Conservation (phyloP, 2,113 vertebrate species). For the Harpagus bidentatus region DNA sequence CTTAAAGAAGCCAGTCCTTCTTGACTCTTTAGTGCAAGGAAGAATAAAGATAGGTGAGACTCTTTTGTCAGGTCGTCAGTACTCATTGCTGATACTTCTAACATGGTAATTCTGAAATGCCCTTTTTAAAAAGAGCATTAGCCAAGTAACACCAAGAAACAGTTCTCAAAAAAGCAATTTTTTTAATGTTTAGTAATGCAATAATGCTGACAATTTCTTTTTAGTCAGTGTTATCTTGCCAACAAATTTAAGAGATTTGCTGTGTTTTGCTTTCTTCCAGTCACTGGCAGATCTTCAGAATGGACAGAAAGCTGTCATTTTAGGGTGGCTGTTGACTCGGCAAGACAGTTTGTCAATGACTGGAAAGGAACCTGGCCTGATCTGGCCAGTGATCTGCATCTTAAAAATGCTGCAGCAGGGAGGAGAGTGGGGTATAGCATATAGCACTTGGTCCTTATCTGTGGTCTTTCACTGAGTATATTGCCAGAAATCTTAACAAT, state of each 20-base stretch:
- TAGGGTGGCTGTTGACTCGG: not conserved
- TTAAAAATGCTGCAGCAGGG: not conserved
- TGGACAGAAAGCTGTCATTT: not conserved
- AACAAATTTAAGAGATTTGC: not conserved
- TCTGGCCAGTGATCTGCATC: not conserved
- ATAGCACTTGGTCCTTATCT: not conserved
- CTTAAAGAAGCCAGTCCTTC: not conserved
- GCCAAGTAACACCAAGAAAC: not conserved
- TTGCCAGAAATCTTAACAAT: not conserved
- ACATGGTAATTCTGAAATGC: not conserved
- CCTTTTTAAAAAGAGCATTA: not conserved
- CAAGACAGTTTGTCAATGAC: not conserved
- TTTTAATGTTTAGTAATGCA: not conserved
- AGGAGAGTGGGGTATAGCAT: not conserved
- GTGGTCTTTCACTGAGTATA: not conserved
- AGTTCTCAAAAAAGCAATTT: not conserved
- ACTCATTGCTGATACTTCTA: not conserved
- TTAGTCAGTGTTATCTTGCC: not conserved
- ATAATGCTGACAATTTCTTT: not conserved
- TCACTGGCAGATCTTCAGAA: not conserved
- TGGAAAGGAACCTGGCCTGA: not conserved
- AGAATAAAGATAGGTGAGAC: not conserved
- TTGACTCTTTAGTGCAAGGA: not conserved
- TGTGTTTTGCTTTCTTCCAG: not conserved
- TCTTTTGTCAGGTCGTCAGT: not conserved